Base-by-base conservation (phyloP, 2,888 invertebrate species). In the Stratiomys singularior region DNA sequence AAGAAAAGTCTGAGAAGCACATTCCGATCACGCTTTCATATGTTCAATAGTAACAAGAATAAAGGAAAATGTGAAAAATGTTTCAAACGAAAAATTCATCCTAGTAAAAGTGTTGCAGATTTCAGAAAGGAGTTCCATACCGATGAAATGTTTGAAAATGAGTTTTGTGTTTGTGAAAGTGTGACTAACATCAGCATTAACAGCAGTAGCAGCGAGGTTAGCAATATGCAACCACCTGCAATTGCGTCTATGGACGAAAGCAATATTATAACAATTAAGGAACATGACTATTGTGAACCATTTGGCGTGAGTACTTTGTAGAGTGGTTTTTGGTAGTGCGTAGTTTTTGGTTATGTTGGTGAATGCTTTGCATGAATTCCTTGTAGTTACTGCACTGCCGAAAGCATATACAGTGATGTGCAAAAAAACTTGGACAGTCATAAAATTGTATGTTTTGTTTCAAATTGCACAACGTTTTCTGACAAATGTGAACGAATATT, bases 211-310 rank as follows among this genome's bases (percentile, higher is more conserved):
- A 81, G 81, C 30, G 80, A 81, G 63, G 30, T 78, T 30, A 82
- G 81, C 11, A 80, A 81, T 0, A 81, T 80, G 1, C 76, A 52
- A 21, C 78, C 72, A 2, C 79, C 79, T 37, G 83, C 78, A 3
- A 37, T 9, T 37, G 83, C 82, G 11, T 81, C 82, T 0, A 82
- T 82, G 25, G 83, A 83, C 18, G 86, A 86, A 81, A 47, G 30
- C 15, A 47, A 58, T 58, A 82, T 83, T 74, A 82, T 86, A 63
- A 84, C 84, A 77, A 83, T 85, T 52, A 86, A 85, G 82, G 86
- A 86, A 79, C 87, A 86, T 81, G 85, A 84, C 82, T 86, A 85
- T 81, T 84, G 85, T 80, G 85, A 86, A 79, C 84, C 85, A 79
- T 86, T 83, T 81, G 82, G 77, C 78, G 80, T 85, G 83, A 84